Evolutionary conservation across 2,888 invertebrate genomes (phyloP).

Genomic region (Ditylenchus weischeri): DNA sequence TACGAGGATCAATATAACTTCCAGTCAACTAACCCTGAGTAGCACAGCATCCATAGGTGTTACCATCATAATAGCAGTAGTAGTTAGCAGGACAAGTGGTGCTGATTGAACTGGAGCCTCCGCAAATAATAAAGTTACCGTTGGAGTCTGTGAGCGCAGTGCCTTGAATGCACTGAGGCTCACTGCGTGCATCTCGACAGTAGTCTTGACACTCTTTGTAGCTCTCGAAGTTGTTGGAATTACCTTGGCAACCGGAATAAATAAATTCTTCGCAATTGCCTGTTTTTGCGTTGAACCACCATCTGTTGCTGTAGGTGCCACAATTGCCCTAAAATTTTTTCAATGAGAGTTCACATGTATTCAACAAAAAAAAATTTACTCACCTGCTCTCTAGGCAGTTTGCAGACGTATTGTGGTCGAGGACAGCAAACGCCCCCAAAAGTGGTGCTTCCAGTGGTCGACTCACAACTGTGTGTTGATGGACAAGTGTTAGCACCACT

Average conservation of each 20-base stretch:
- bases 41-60: slow-evolving; percentile 58
- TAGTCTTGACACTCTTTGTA: slow-evolving; percentile 58
- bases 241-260: slow-evolving; percentile 56
- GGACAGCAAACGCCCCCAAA: slow-evolving; percentile 57
- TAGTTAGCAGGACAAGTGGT: slow-evolving; percentile 58
- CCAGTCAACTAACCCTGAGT: slow-evolving; percentile 44
- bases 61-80: slow-evolving; percentile 58
- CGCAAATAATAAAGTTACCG: slow-evolving; percentile 57
- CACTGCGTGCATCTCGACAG: slow-evolving; percentile 55
- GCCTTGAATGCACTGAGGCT: slow-evolving; percentile 58
- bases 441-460: slow-evolving; percentile 50
- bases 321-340: slow-evolving; percentile 49
- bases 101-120: slow-evolving; percentile 43
- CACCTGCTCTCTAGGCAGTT: slow-evolving; percentile 51
- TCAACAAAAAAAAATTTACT: too few relatives aligned
- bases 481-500: slow-evolving; percentile 55
- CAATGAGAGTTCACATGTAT: too few relatives aligned
- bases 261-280: slow-evolving; percentile 59
- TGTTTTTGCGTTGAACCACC: slow-evolving; percentile 59
- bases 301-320: slow-evolving; percentile 56
- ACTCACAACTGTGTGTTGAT: slow-evolving; percentile 56
- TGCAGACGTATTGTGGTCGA: slow-evolving; percentile 57
- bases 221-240: slow-evolving; percentile 51
- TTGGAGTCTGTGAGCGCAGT: slow-evolving; percentile 58
- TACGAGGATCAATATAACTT: not conserved